phyloP scores from a whole-genome alignment of 2,113 vertebrate species.

The Lasiurus borealis region DNA sequence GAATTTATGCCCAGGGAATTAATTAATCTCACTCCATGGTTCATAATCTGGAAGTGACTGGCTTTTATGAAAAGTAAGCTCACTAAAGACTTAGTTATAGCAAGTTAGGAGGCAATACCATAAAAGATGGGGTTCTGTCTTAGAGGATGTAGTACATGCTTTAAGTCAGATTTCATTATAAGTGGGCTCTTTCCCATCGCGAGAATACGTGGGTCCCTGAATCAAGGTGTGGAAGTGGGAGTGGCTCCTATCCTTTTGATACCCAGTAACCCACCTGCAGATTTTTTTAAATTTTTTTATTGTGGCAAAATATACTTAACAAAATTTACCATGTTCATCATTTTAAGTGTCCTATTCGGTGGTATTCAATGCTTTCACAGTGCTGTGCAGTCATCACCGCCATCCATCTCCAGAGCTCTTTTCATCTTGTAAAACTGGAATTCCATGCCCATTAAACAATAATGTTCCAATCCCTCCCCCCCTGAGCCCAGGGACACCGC shows the following conservation, averaged over 20 bases:
- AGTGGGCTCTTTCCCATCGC: neutral
- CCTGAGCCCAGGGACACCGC: neutral
- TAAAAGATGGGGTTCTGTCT: neutral
- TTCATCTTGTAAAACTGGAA: neutral
- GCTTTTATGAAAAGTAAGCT: neutral
- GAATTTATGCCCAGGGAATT: neutral
- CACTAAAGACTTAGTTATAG: neutral
- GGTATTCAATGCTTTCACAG: neutral
- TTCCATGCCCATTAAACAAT: neutral
- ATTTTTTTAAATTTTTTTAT: neutral
- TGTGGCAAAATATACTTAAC: neutral
- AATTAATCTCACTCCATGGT: neutral
- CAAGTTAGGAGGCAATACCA: neutral
- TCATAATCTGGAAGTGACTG: neutral
- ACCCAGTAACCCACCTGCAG: neutral
- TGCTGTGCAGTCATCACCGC: neutral
- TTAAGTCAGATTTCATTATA: neutral
- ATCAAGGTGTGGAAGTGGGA: neutral
- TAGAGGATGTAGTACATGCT: neutral
- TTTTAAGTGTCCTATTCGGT: neutral
- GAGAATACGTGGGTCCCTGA: neutral
- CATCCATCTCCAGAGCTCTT: neutral
- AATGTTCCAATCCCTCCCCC: too few species aligned
- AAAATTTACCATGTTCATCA: neutral
- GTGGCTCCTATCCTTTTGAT: neutral